Conservation (phyloP, 2,888 invertebrate genomes). For the Polia nebulosa region DNA sequence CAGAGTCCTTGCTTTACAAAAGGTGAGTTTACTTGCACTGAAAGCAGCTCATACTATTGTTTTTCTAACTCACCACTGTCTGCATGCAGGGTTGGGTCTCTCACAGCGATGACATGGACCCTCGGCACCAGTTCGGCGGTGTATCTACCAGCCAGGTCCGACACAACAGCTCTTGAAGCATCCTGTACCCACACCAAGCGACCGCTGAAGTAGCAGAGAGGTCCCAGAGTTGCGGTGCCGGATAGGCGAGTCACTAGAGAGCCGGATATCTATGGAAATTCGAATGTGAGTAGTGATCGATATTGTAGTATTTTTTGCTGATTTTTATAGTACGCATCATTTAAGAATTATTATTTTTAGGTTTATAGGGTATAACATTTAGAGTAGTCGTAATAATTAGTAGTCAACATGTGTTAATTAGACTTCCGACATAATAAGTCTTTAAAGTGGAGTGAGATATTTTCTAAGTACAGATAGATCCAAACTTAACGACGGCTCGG, state of each 20-base stretch:
- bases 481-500: too few species aligned
- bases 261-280: conserved; percentile 78
- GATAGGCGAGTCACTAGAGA: conserved; percentile 82
- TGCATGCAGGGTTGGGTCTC: conserved; percentile 93
- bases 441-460: too few species aligned
- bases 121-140: conserved; percentile 93
- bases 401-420: too few species aligned
- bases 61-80: conserved; percentile 87
- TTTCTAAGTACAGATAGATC: too few species aligned
- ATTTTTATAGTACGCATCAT: background rate
- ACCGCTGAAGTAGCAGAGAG: conserved; percentile 95
- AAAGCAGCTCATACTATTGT: background rate
- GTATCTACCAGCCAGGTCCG: conserved; percentile 94
- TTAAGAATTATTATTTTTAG: too few species aligned
- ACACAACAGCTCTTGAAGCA: conserved; percentile 93
- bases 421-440: too few species aligned
- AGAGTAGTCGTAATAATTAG: too few species aligned
- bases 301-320: background rate
- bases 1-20: background rate
- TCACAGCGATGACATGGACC: conserved; percentile 93
- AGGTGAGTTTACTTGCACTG: conserved; percentile 3
- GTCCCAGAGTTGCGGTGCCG: conserved; percentile 92
- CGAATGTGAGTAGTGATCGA: conserved; percentile 17
- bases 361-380: too few species aligned
- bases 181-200: conserved; percentile 96